Evolutionary conservation across 2,888 invertebrate genomes (phyloP).

Genomic region (Phrixothrix hirtus): DNA sequence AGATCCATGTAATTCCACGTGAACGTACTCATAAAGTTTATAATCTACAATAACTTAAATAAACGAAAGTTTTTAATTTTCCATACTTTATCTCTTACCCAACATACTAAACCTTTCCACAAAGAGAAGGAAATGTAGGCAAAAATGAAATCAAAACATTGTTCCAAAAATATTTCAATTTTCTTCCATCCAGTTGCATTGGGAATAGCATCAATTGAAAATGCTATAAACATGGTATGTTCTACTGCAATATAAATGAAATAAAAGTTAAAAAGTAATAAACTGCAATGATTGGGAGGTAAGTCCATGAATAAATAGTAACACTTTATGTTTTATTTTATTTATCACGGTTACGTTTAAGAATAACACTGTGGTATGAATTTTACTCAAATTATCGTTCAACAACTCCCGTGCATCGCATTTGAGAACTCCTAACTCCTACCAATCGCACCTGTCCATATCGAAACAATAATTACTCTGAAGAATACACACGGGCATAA

Average conservation of each 20-base stretch:
- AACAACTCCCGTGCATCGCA: too few species aligned
- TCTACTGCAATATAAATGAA: background rate
- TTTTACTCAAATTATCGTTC: too few species aligned
- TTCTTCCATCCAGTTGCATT: background rate
- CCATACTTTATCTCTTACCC: background rate
- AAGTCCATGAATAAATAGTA: too few species aligned
- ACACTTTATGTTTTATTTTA: too few species aligned
- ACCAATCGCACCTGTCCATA: too few species aligned
- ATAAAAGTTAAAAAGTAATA: too few species aligned
- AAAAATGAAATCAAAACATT: conserved; percentile 1
- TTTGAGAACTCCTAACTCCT: too few species aligned
- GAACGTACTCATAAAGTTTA: conserved; percentile 41
- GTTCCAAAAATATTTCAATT: background rate
- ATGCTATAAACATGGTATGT: background rate
- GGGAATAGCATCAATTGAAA: background rate
- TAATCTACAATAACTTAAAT: conserved; percentile 38
- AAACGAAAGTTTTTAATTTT: background rate
- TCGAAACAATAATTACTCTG: too few species aligned
- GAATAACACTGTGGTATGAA: too few species aligned
- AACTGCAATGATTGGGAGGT: too few species aligned
- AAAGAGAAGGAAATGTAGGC: conserved; percentile 3
- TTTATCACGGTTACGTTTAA: too few species aligned
- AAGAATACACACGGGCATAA: too few species aligned
- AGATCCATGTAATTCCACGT: conserved; percentile 48
- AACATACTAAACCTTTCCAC: conserved; percentile 4